These are phyloP conservation scores for Cantharis nigra DNA, from an alignment of 2,888 invertebrate species.

Conservation along the genomic window DNA sequence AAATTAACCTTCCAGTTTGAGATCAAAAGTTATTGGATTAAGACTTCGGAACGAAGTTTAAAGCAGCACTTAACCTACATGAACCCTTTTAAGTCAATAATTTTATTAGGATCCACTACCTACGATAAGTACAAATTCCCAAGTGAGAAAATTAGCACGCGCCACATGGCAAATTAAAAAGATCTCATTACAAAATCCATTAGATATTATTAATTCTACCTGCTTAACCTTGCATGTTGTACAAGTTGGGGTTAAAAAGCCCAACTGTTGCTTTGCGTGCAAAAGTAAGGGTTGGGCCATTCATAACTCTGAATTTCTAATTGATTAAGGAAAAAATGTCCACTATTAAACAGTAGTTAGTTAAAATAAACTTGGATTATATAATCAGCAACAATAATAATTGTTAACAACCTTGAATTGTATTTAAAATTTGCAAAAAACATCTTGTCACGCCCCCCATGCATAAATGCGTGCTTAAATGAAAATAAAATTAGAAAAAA, in stretches of 20 bases:
- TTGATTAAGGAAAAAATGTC: conserved; percentile 13
- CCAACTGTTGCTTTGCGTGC: conserved; percentile 33
- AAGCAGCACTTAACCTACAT: not conserved
- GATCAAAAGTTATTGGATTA: not conserved
- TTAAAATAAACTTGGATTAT: not conserved
- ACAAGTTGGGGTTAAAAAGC: conserved; percentile 25
- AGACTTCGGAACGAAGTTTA: not conserved
- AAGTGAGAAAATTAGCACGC: not conserved
- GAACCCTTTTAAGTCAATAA: not conserved
- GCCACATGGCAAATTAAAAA: not conserved
- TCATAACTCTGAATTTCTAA: conserved; percentile 11
- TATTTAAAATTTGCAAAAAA: not conserved
- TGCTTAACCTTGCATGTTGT: conserved; percentile 30
- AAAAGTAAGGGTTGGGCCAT: conserved; percentile 20
- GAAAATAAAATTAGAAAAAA: not conserved
- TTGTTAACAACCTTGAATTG: not conserved
- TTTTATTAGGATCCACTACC: not conserved
- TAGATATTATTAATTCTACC: not conserved
- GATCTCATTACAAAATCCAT: not conserved
- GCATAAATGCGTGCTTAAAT: not conserved
- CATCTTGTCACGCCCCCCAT: not conserved
- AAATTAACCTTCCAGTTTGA: not conserved
- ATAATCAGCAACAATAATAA: not conserved
- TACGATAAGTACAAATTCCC: not conserved
- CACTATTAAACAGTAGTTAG: not conserved